Conservation (phyloP, 2,888 invertebrate genomes). For the Resseliella maxima region DNA sequence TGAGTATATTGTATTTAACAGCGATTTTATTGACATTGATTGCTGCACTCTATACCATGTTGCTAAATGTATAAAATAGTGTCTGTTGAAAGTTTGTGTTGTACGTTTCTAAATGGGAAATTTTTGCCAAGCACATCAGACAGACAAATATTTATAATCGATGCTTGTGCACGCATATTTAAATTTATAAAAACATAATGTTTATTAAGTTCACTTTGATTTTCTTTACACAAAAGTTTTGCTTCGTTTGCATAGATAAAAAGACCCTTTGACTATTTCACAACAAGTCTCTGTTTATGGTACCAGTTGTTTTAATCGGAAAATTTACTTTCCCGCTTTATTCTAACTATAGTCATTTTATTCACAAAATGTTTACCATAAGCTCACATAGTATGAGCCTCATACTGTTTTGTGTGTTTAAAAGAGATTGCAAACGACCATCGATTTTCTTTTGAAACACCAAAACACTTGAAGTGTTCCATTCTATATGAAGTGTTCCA, state of each 20-base stretch:
- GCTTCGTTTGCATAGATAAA: no score
- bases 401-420: no score
- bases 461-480: no score
- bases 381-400: no score
- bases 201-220: background rate
- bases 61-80: no score
- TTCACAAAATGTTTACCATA: background rate
- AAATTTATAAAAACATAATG: background rate
- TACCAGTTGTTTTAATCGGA: background rate
- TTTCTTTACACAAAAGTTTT: background rate
- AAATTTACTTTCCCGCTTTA: background rate
- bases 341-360: background rate
- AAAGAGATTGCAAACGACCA: no score
- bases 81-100: no score
- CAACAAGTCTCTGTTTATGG: background rate
- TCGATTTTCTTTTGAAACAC: no score
- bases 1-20: constrained; percentile 11
- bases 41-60: no score
- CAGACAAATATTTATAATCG: background rate
- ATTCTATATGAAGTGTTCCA: no score
- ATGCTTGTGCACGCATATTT: background rate
- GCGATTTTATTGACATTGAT: background rate
- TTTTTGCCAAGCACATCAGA: background rate
- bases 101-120: background rate
- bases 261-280: no score